Evolutionary conservation across 2,113 vertebrate species (phyloP).

Genomic region (Lamprotornis superbus): DNA sequence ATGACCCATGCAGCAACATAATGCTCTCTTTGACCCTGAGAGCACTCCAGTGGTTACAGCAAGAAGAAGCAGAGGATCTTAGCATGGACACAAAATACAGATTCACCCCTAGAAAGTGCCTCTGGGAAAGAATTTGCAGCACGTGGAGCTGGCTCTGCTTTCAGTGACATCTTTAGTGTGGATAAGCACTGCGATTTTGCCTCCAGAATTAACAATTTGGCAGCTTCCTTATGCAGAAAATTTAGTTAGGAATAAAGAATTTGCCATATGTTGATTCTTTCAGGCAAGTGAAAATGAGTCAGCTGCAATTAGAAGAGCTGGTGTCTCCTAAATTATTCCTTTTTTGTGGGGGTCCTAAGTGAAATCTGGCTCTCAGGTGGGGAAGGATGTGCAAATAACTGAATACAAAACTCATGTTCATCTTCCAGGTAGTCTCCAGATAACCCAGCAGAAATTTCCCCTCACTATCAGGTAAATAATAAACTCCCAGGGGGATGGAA

Average conservation of each 20-base stretch:
- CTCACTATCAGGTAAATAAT: conserved; percentile 31
- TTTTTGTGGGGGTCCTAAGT: not conserved
- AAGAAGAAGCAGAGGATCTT: not conserved
- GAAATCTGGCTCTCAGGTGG: not conserved
- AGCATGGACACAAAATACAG: not conserved
- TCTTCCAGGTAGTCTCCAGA: conserved; percentile 20
- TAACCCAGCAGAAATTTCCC: conserved; percentile 45
- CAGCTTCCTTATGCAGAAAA: not conserved
- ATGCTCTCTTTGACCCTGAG: not conserved
- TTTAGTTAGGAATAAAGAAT: not conserved
- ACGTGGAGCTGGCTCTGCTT: not conserved
- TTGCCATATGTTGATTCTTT: not conserved
- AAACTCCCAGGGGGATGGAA: not conserved
- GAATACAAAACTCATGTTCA: not conserved
- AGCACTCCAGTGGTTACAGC: not conserved
- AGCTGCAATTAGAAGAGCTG: not conserved
- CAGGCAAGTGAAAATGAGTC: not conserved
- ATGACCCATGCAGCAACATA: rapidly evolving
- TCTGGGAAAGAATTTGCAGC: not conserved
- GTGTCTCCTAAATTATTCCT: not conserved
- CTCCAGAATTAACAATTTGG: not conserved
- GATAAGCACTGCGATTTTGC: not conserved
- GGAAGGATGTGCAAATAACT: not conserved
- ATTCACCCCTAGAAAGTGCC: not conserved
- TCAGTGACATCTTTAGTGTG: not conserved